A percentile compares a stretch with the other conserved stretches of the same genome.
Conservation (phyloP, 1,140 invertebrate species). For the Meloidogyne exigua region DNA sequence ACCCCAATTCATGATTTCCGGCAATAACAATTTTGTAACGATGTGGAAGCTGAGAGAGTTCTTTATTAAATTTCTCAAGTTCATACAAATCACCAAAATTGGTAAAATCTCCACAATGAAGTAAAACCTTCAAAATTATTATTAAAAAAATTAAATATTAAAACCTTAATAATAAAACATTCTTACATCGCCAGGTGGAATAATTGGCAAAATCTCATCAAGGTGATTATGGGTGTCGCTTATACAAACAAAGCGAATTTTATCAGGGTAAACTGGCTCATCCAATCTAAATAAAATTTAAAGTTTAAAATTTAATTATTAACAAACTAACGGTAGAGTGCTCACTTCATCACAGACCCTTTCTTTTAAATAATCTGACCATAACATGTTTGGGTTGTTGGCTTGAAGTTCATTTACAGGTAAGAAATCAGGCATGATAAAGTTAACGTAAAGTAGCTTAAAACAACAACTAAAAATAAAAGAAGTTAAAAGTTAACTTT, state of each 20-base stretch:
- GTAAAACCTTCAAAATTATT: constrained; percentile 68
- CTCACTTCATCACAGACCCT: constrained; percentile 3
- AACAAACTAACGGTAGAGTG: constrained; percentile 2
- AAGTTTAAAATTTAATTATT: not conserved
- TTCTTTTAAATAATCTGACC: constrained; percentile 24
- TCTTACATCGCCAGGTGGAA: constrained; percentile 43
- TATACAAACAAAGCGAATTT: constrained; percentile 51
- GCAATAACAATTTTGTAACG: constrained; percentile 81
- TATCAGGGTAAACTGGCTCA: constrained; percentile 36
- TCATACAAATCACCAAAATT: constrained; percentile 75
- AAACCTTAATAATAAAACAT: not conserved
- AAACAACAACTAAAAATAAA: too few species aligned
- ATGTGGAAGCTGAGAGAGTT: constrained; percentile 72
- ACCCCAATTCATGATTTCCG: constrained; percentile 83
- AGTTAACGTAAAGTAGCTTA: too few species aligned
- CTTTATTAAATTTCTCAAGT: constrained; percentile 75
- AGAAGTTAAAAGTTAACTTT: too few species aligned
- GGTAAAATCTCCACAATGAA: constrained; percentile 85
- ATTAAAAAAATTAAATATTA: not conserved
- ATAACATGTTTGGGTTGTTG: not conserved
- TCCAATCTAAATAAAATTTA: constrained; percentile 43
- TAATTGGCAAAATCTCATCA: constrained; percentile 39
- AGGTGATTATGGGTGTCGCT: constrained; percentile 54
- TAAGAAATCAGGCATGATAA: not conserved
- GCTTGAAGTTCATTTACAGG: not conserved